These are phyloP conservation scores for Metallyticus violacea DNA, from an alignment of 2,888 invertebrate genomes.

Conservation along the genomic window DNA sequence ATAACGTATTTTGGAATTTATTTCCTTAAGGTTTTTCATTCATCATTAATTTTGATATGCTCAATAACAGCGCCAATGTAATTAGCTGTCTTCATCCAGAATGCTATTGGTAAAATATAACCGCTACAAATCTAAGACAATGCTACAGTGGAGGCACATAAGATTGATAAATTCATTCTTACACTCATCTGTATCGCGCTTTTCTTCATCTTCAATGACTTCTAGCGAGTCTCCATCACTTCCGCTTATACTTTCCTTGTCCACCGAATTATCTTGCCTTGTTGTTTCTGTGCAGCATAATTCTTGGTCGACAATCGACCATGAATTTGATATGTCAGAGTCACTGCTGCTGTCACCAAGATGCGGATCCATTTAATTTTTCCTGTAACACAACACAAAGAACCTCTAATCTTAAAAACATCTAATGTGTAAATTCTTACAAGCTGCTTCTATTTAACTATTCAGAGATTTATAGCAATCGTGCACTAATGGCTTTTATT, in stretches of 20 bases:
- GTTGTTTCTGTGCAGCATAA: background rate
- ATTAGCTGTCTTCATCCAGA: too few species aligned
- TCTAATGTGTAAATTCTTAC: too few species aligned
- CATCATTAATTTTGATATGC: too few species aligned
- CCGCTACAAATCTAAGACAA: too few species aligned
- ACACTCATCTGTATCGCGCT: background rate
- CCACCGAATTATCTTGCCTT: background rate
- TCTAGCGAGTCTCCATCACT: conserved; percentile 21
- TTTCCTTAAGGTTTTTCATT: too few species aligned
- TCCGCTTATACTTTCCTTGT: background rate
- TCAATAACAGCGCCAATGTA: too few species aligned
- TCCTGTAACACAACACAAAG: background rate
- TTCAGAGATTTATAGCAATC: background rate
- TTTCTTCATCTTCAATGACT: conserved; percentile 17
- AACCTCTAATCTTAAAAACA: too few species aligned
- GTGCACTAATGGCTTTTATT: background rate
- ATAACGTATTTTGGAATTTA: background rate
- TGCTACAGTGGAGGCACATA: too few species aligned
- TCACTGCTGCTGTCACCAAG: background rate
- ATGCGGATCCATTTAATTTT: background rate
- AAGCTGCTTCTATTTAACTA: too few species aligned
- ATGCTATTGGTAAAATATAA: too few species aligned
- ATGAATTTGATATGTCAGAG: background rate
- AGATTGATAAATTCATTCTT: background rate
- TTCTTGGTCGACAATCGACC: conserved; percentile 5